Evolutionary conservation across 1,140 invertebrate species (phyloP), one percentile per base, ranked within the genome.

Genomic region (Musca vetustissima): DNA sequence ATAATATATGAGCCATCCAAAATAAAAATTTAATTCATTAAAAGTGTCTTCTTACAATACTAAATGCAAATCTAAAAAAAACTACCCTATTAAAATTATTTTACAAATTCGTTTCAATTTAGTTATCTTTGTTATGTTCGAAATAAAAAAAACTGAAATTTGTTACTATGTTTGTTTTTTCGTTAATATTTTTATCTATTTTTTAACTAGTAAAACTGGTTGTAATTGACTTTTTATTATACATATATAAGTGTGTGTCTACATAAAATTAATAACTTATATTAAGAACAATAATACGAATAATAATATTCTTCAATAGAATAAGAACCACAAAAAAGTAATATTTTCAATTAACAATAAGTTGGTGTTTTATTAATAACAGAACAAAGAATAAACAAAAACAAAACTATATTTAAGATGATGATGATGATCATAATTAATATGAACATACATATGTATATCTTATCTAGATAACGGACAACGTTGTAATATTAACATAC

Each of bases 191-290:
- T 47, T 64, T 48, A 19, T 64, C 6, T 1, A 6, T 59, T n/a
- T 19, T 65, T 49, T 49, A 48, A 65, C 64, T 65, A 65, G 64
- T 65, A 50, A 65, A 65, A 65, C 64, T 65, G 64, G 64, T 65
- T 65, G 64, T 65, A 65, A 49, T 65, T 65, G 64, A 49, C 64
- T 61, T 61, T 61, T 61, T 36, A 21, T 43, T 61, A 61, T 61
- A 43, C 36, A 19, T 43, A 61, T 43, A 36, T 61, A 61, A 61
- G 32, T 61, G 36, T 61, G 57, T 36, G 57, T 61, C 57, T 61
- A 61, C 43, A 43, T 59, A 43, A 43, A 36, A 48, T 47, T 50
- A 65, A 49, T 25, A n/a, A 49, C 13, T 52, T 52, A 22, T 17
- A 19, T 19, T 52, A 19, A 19, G 50, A 19, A 19, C 17, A 19